Evolutionary conservation across 2,888 invertebrate genomes (phyloP).

Genomic region (Hyposoter dolosus): DNA sequence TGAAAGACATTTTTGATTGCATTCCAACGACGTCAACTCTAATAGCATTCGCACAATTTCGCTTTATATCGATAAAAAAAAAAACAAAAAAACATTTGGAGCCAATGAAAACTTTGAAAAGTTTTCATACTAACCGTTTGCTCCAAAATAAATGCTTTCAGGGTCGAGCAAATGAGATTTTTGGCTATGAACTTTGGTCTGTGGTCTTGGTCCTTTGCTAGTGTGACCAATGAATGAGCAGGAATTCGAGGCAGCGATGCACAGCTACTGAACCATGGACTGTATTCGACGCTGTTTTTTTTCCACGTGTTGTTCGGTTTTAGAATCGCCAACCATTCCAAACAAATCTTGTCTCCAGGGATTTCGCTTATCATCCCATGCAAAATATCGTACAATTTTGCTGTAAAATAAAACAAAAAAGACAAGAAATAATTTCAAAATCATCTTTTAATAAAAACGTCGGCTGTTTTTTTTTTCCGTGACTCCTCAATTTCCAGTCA

Average conservation of each 20-base stretch:
- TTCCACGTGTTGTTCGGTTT: not conserved
- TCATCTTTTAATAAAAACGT: not conserved
- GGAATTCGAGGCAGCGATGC: not conserved
- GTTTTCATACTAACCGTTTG: slow-evolving; percentile 44
- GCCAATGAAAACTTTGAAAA: not conserved
- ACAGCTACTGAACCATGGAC: slow-evolving; percentile 43
- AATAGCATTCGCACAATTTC: not conserved
- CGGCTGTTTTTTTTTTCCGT: no score
- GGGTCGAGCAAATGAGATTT: not conserved
- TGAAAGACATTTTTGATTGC: not conserved
- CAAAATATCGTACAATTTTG: slow-evolving; percentile 52
- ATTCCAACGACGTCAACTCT: not conserved
- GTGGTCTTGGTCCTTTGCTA: not conserved
- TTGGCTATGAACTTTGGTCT: not conserved
- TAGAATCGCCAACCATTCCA: slow-evolving; percentile 31
- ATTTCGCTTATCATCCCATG: slow-evolving; percentile 40
- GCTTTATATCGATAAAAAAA: not conserved
- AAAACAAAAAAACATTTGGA: not conserved
- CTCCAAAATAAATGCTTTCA: slow-evolving; percentile 37
- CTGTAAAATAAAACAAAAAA: slow-evolving; percentile 27
- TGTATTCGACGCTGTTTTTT: not conserved
- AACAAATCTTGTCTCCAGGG: not conserved
- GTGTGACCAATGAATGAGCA: slow-evolving; percentile 19
- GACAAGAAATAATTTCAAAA: not conserved
- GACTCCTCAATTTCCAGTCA: not conserved